Evolutionary conservation across 2,113 vertebrate species (phyloP), one percentile per base, ranked within the genome.

Genomic region (Ammodytes dubius): DNA sequence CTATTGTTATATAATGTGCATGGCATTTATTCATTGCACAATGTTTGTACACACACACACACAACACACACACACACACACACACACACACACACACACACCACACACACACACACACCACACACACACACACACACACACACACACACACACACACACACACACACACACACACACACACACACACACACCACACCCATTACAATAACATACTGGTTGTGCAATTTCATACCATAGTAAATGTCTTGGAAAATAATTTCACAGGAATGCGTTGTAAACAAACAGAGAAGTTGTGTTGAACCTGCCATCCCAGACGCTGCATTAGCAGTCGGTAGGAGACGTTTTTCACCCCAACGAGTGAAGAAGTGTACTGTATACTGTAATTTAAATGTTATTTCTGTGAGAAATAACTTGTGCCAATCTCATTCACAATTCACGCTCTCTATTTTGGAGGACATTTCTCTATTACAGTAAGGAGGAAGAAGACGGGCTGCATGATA

Each of bases 161-260:
- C 61, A 46, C 43, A 47, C 11, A 14, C 14, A 52, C 46, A 9
- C 15, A 54, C 42, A 70, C 46, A 40, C 12, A 10, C 17, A 43
- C 40, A 27, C 40, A 63, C 61, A 46, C 43, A 47, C 11, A 14
- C 14, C 46, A 9, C 15, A 54, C 42, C 65, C 46, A 3, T 45
- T 57, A 65, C 61, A 84, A 83, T 13, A 63, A 69, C 78, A 84
- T 17, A n/a, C 10, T 17, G 40, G 65, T 76, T 82, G 27, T 19
- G 35, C 56, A 61, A 40, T 63, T 35, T 59, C 64, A 71, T 74
- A 37, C 68, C 63, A 37, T 70, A 74, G 79, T 82, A 82, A 72
- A 70, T 42, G 35, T 27, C 47, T 57, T 35, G 8, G 15, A n/a
- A 50, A 43, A 40, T 76, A 50, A 71, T 12, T 39, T 61, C 19